These are phyloP conservation scores for Pseudorectes ferrugineus DNA, from an alignment of 2,113 vertebrate genomes.

Conservation along the genomic window DNA sequence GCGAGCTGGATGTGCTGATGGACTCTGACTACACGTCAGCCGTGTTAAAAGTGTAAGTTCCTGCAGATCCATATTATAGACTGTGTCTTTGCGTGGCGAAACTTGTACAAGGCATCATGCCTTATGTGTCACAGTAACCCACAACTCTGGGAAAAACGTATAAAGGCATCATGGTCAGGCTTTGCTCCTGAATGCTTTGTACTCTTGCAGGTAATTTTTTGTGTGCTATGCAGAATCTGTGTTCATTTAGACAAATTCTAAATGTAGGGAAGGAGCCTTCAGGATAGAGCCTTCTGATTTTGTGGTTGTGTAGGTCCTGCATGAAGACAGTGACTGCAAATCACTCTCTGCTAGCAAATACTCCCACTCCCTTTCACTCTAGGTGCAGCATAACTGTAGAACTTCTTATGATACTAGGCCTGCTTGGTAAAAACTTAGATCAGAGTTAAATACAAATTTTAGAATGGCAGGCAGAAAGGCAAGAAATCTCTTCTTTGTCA, in stretches of 20 bases:
- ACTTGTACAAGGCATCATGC: neutral
- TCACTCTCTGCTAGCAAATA: neutral
- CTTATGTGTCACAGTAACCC: neutral
- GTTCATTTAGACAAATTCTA: neutral
- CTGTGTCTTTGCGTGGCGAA: neutral
- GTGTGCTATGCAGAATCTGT: neutral
- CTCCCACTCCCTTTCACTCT: neutral
- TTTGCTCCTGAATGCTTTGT: neutral
- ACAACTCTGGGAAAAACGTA: neutral
- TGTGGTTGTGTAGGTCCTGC: neutral
- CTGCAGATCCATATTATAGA: neutral
- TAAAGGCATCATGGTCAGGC: neutral
- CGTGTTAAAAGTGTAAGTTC: neutral
- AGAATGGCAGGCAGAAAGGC: neutral
- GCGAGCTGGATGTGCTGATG: neutral
- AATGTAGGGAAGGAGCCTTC: neutral
- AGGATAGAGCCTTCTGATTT: neutral
- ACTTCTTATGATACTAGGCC: neutral
- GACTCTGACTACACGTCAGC: slow-evolving; percentile 19
- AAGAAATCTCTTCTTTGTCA: neutral
- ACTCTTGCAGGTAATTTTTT: neutral
- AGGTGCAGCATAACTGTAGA: neutral
- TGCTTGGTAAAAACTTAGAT: neutral
- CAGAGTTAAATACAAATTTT: neutral
- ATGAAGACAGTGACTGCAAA: neutral